Evolutionary conservation across 2,113 vertebrate species (phyloP).

Genomic region (Psammodynastes pulverulentus): DNA sequence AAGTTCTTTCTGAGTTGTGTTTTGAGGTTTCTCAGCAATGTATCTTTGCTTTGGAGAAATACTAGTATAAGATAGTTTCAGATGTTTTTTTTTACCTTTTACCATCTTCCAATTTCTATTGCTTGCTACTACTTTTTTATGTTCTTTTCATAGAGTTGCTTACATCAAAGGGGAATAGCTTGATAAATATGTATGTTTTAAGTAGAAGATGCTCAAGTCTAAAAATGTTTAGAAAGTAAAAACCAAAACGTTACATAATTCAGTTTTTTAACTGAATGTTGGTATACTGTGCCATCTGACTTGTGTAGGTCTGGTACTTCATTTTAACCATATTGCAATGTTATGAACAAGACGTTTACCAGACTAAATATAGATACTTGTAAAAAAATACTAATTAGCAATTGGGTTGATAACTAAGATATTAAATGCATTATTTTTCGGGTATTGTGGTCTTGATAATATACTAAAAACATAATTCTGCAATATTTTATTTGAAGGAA

Average conservation of each 20-base stretch:
- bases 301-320: not conserved
- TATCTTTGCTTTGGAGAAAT: slow-evolving; percentile 4
- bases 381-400: not conserved
- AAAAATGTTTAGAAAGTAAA: slow-evolving; percentile 20
- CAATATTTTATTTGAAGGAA: not conserved
- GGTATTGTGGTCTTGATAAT: not conserved
- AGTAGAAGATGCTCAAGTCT: slow-evolving; percentile 24
- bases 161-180: not conserved
- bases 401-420: not conserved
- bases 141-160: not conserved
- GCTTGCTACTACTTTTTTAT: not conserved
- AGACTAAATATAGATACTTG: not conserved
- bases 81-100: not conserved
- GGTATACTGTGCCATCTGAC: not conserved
- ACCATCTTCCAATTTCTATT: not conserved
- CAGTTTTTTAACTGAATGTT: not conserved
- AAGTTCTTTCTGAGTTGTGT: not conserved
- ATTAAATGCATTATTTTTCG: not conserved
- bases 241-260: not conserved
- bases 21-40: slow-evolving; percentile 1
- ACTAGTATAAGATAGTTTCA: not conserved
- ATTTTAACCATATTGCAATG: not conserved
- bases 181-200: not conserved
- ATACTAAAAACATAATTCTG: not conserved
- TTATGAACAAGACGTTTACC: not conserved